These are phyloP conservation scores for Harpalus rubripes DNA, from an alignment of 2,888 invertebrate species.

Conservation along the genomic window DNA sequence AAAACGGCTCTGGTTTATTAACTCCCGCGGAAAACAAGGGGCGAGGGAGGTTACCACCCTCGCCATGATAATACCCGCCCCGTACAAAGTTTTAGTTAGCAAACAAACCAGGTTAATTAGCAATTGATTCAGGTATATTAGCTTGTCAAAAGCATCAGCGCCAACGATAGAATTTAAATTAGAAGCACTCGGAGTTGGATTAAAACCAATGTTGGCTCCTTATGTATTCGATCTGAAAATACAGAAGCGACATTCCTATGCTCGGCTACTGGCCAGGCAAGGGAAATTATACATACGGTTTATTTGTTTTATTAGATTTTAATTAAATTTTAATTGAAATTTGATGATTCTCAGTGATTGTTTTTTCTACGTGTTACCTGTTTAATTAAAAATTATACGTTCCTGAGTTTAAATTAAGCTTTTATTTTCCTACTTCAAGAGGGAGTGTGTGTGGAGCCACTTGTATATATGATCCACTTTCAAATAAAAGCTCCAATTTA, in stretches of 20 bases:
- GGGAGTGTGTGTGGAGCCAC: not conserved
- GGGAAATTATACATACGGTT: slow-evolving; percentile 50
- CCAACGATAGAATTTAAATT: slow-evolving; percentile 63
- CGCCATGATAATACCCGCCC: slow-evolving; percentile 11
- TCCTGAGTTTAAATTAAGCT: slow-evolving; percentile 46
- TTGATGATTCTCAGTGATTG: slow-evolving; percentile 57
- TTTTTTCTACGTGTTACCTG: slow-evolving; percentile 47
- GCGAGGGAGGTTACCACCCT: not conserved
- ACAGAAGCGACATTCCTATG: slow-evolving; percentile 33
- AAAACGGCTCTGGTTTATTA: slow-evolving; percentile 58
- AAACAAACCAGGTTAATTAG: slow-evolving; percentile 65
- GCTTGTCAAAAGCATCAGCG: slow-evolving; percentile 63
- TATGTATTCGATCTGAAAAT: slow-evolving; percentile 44
- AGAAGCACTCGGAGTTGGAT: slow-evolving; percentile 63
- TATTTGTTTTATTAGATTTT: slow-evolving; percentile 61
- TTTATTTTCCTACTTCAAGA: slow-evolving; percentile 35
- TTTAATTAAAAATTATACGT: slow-evolving; percentile 53
- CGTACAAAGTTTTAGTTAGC: slow-evolving; percentile 61
- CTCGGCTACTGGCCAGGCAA: slow-evolving; percentile 22
- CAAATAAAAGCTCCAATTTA: slow-evolving; percentile 6
- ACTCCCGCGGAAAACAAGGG: slow-evolving; percentile 49
- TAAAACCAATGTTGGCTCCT: slow-evolving; percentile 33
- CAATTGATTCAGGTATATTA: slow-evolving; percentile 64
- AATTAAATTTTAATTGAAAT: slow-evolving; percentile 64
- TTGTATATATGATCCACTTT: slow-evolving; percentile 27